Conservation (phyloP, 2,797 vertebrate genomes). For the Schizopygopsis malacanthus region DNA sequence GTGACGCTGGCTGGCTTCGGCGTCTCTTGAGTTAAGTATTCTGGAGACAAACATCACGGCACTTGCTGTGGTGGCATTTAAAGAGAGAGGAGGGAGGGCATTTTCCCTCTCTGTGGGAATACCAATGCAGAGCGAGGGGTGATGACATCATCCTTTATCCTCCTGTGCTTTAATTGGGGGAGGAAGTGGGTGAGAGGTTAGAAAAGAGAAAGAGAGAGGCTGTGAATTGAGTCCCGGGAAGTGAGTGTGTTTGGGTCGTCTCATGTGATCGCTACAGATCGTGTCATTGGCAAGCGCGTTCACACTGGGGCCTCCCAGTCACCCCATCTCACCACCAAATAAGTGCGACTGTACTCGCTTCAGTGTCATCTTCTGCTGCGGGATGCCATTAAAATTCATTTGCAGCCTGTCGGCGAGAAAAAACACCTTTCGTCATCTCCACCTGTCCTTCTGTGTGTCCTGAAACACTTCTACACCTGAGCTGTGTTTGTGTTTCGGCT, state of each 20-base stretch:
- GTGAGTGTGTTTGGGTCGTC: slow-evolving; percentile 27
- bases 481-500: slow-evolving; percentile 12
- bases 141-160: slow-evolving; percentile 66
- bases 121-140: slow-evolving; percentile 28
- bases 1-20: neutral
- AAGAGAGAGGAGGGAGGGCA: slow-evolving; percentile 11
- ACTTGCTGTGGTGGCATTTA: slow-evolving; percentile 35
- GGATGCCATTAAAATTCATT: slow-evolving; percentile 3
- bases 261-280: slow-evolving; percentile 26
- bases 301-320: slow-evolving; percentile 59
- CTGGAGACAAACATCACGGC: neutral
- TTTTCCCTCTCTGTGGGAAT: slow-evolving; percentile 18
- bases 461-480: neutral
- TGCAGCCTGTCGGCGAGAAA: neutral
- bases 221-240: slow-evolving; percentile 19
- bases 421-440: slow-evolving; percentile 4
- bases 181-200: slow-evolving; percentile 82
- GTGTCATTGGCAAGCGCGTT: slow-evolving; percentile 25
- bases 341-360: neutral
- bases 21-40: neutral
- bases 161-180: slow-evolving; percentile 63
- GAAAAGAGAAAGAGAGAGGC: slow-evolving; percentile 36
- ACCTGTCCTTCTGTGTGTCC: slow-evolving; percentile 43
- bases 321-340: slow-evolving; percentile 62
- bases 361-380: neutral